A percentile compares a stretch with the other conserved stretches of the same genome.
phyloP scores from a whole-genome alignment of 2,888 invertebrate genomes.

The Pammene aurita region DNA sequence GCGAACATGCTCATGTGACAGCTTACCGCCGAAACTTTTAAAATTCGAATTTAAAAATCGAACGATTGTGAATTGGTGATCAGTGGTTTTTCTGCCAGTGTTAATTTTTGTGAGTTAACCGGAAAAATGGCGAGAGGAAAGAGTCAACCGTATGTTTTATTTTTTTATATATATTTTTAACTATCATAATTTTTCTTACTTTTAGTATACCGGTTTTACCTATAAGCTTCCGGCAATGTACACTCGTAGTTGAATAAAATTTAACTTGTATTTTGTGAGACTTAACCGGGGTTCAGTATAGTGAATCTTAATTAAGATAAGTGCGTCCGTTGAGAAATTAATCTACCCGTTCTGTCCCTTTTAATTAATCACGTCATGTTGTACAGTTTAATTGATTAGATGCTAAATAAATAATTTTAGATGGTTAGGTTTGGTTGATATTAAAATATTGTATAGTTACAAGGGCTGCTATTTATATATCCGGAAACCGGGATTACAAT shows the following conservation, averaged over 20 bases:
- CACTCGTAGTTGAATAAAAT: neutral
- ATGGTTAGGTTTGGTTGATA: neutral
- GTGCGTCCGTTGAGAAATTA: constrained; percentile 30
- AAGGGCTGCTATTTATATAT: too few relatives aligned
- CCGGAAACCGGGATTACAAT: too few relatives aligned
- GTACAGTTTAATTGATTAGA: constrained; percentile 21
- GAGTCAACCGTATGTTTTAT: constrained; percentile 67
- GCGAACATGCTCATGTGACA: constrained; percentile 77
- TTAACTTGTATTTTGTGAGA: neutral
- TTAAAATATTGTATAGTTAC: neutral
- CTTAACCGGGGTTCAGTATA: neutral
- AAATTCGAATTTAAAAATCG: constrained; percentile 58
- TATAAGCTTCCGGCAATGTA: neutral
- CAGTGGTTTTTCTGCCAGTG: constrained; percentile 55
- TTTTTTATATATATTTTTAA: constrained; percentile 42
- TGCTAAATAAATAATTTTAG: neutral
- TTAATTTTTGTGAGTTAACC: constrained; percentile 53
- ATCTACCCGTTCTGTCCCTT: constrained; percentile 25
- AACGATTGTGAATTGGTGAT: constrained; percentile 60
- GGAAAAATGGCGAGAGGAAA: constrained; percentile 71
- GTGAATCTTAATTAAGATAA: constrained; percentile 26
- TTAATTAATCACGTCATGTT: constrained; percentile 16
- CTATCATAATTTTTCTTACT: neutral
- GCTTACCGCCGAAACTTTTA: constrained; percentile 72
- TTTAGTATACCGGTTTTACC: neutral